A percentile compares a stretch with the other conserved stretches of the same genome.
Evolutionary conservation across 2,797 vertebrate genomes (phyloP).

Genomic region (Sylvilagus floridanus): DNA sequence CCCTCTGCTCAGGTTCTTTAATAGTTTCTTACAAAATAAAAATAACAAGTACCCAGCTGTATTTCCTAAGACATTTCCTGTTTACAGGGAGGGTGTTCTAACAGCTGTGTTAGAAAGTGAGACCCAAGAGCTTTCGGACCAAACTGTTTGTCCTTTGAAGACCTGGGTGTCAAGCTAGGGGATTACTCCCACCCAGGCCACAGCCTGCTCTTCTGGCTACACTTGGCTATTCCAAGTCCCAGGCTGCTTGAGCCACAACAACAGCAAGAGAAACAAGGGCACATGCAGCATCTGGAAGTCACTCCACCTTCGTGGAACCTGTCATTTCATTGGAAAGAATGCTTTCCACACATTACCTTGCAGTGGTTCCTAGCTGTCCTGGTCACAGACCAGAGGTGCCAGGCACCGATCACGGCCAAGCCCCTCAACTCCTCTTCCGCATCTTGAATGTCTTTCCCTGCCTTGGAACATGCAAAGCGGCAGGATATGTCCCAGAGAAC

Average conservation of each 20-base stretch:
- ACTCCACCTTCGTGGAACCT: background rate
- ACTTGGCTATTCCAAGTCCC: background rate
- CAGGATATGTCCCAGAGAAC: background rate
- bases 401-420: background rate
- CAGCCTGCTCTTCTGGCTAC: background rate
- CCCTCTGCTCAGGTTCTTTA: slow-evolving; percentile 10
- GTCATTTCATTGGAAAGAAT: background rate
- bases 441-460: background rate
- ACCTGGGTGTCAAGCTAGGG: slow-evolving; percentile 44
- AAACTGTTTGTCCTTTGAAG: slow-evolving; percentile 65
- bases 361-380: background rate
- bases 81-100: slow-evolving; percentile 69
- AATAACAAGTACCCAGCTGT: slow-evolving; percentile 66
- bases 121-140: slow-evolving; percentile 37
- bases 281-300: background rate
- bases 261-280: background rate
- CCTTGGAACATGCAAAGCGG: background rate
- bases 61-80: slow-evolving; percentile 79
- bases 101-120: slow-evolving; percentile 65
- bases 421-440: background rate
- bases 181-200: slow-evolving; percentile 69
- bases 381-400: background rate
- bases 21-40: slow-evolving; percentile 74
- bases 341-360: background rate
- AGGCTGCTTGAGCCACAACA: background rate